Base-by-base conservation (phyloP, 1,140 invertebrate genomes). In the Zaprionus camerounensis region DNA sequence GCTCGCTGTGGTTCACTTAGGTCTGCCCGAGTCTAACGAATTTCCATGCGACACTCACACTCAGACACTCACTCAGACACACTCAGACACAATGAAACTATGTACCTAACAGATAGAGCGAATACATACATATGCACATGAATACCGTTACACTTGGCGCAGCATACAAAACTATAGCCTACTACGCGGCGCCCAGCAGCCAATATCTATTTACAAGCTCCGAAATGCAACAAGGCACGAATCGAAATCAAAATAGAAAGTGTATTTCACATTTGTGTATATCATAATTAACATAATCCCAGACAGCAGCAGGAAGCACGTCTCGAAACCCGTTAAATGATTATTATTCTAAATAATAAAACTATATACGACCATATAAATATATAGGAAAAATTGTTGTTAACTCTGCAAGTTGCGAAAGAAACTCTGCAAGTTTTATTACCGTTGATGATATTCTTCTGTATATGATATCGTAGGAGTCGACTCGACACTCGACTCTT, bases 401-500 rank as follows among this genome's bases (percentile, higher is more conserved):
- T 84, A 81, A 84, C 71, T 86, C 55, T 75, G 70, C 75, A 58
- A 80, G 36, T 71, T 26, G 31, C 63, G 34, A 55, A 71, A 57
- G 12, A 44, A 67, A 68, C 78, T 68, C 83, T 87, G 84, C 82
- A 87, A 81, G 84, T 91, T 80, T 91, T 85, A 91, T 91, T 91
- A 91, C 88, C 88, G 81, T 91, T 91, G 79, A 91, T 74, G 88
- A 91, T 91, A 91, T 91, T 91, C 73, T 82, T 80, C 66, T 78
- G 67, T 78, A 72, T 72, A 72, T 78, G 77, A 73, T 58, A 67
- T 41, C 22, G 6, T 15, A 36, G 0, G 20, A 38, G 41, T 46
- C 41, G 41, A 64, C 70, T 34, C 56, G 28, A 9, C 31, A 65
- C 41, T 26, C 34, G 55, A 56, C 58, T 74, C 64, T 69, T 68